Evolutionary conservation across 1,140 invertebrate genomes (phyloP), one percentile per base, ranked within the genome.

Genomic region (Solenopsis fugax): DNA sequence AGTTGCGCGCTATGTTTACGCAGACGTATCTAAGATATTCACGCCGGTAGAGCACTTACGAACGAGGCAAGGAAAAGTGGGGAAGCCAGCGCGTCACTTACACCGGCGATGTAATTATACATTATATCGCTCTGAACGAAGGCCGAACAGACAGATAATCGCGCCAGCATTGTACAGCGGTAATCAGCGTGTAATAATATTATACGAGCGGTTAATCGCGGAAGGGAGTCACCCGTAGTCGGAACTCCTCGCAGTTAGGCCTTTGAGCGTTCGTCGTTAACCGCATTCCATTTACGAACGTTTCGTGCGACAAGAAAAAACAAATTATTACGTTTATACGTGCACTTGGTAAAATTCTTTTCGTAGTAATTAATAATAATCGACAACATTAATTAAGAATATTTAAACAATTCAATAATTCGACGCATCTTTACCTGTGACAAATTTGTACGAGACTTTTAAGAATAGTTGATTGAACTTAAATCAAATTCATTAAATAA

Each of bases 151-250:
- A 9, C 58, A 54, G 48, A 78, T 78, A 85, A 85, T 85, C 73
- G 21, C n/a, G 24, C 5, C 60, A 21, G 58, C 56, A 84, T 84
- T 76, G 41, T 85, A 62, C 58, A 18, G n/a, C 48, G 21, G n/a
- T 58, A 85, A 85, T 85, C 82, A 65, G 73, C 72, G 82, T 85
- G 82, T 84, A 84, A 84, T 64, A 84, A 84, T 84, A 64, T 84
- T 84, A 48, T 60, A 62, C 54, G 45, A 84, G 29, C 24, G 69
- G 18, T 50, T 84, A 75, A 60, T 73, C 80, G 52, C 80, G 54
- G 45, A 84, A 73, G 41, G 54, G 29, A 82, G 34, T 41, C 48
- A 71, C 16, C 50, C 16, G 7, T 21, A 16, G 9, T 69, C 45
- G 62, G 50, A 80, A 54, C 21, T 41, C 34, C 4, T 54, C n/a